Conservation (phyloP, 2,797 vertebrate species). For the Eulemur rubriventer region DNA sequence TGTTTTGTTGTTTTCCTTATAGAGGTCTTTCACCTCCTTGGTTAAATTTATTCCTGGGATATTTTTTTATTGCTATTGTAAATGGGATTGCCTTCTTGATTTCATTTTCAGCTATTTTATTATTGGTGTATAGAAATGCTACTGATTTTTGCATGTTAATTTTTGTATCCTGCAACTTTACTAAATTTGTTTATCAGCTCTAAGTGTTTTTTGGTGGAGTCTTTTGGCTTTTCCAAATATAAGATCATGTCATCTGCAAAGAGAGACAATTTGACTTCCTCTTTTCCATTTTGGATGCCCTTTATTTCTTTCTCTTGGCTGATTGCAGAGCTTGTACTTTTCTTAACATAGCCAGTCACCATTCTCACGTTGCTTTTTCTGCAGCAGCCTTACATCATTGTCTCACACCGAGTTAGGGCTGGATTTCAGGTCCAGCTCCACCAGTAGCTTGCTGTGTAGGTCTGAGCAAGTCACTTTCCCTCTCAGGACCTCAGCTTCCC, state of each 20-base stretch:
- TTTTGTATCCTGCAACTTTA: background rate
- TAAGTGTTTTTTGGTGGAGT: background rate
- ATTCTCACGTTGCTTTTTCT: background rate
- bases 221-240: background rate
- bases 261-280: background rate
- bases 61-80: background rate
- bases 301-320: background rate
- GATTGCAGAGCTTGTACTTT: background rate
- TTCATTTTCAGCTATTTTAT: background rate
- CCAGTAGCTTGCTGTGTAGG: background rate
- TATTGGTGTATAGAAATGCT: background rate
- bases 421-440: background rate
- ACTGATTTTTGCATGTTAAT: background rate
- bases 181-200: background rate
- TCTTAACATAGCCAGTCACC: background rate
- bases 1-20: too few species aligned
- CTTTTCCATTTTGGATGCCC: background rate
- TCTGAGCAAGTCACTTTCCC: background rate
- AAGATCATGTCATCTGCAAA: background rate
- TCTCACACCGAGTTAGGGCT: background rate
- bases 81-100: background rate
- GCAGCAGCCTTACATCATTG: background rate
- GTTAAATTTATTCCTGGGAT: background rate
- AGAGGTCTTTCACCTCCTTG: background rate
- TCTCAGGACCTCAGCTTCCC: background rate